phyloP scores from a whole-genome alignment of 2,797 vertebrate species.

The Chloroceryle amazona region DNA sequence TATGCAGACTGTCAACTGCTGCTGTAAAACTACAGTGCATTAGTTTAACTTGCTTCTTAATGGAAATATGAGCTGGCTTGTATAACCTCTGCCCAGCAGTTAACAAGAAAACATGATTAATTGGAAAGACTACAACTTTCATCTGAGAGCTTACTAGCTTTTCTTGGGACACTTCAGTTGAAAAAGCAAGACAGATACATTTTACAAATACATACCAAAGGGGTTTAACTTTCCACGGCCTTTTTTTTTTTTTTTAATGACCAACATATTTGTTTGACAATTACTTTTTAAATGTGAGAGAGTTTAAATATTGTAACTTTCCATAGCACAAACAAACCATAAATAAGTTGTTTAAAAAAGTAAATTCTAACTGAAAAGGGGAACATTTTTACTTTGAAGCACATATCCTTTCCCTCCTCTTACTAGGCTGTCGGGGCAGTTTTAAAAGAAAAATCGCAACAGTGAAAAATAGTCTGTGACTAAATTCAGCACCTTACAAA shows the following conservation, averaged over 20 bases:
- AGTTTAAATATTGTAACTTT: neutral
- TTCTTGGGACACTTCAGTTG: neutral
- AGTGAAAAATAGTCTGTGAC: neutral
- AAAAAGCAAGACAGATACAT: neutral
- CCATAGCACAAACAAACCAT: neutral
- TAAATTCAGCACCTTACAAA: neutral
- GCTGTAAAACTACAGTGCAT: neutral
- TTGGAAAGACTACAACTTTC: neutral
- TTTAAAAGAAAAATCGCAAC: neutral
- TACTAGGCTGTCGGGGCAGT: neutral
- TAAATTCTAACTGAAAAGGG: neutral
- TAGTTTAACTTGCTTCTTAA: neutral
- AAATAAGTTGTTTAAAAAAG: neutral
- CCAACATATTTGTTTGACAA: neutral
- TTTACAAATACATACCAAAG: neutral
- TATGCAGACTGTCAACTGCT: neutral
- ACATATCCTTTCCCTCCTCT: neutral
- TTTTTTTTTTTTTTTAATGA: neutral
- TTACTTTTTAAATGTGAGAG: neutral
- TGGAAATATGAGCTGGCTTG: neutral
- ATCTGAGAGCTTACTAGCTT: neutral
- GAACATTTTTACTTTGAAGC: neutral
- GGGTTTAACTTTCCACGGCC: neutral
- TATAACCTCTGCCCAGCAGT: slow-evolving; percentile 1
- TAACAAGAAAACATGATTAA: slow-evolving; percentile 11